Conservation (phyloP, 2,113 vertebrate species). For the Pelecanoides urinatrix region DNA sequence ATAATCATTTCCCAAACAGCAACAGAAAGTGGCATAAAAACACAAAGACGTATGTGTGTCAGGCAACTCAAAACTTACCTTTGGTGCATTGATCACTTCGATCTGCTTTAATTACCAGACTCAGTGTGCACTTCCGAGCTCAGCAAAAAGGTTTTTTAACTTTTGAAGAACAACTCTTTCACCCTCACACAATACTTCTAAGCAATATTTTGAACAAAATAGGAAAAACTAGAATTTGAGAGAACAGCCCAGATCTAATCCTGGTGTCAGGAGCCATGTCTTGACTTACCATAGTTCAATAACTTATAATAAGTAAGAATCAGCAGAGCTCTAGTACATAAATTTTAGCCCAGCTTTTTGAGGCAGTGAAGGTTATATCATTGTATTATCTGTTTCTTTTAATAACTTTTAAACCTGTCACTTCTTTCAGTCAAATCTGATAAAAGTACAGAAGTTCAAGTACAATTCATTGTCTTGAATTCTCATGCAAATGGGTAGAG, state of each 20-base stretch:
- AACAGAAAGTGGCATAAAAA: background rate
- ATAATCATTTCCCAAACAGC: background rate
- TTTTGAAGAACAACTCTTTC: background rate
- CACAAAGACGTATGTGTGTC: background rate
- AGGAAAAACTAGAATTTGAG: background rate
- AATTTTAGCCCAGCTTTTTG: conserved; percentile 6
- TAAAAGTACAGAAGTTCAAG: conserved; percentile 7
- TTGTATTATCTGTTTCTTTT: background rate
- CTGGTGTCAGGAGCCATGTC: background rate
- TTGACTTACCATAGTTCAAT: background rate
- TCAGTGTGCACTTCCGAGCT: background rate
- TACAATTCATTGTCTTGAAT: background rate
- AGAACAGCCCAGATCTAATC: background rate
- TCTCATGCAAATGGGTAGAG: background rate
- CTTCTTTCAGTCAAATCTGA: background rate
- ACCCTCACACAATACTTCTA: background rate
- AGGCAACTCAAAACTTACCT: background rate
- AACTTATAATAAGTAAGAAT: background rate
- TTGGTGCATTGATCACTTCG: background rate
- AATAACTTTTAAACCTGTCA: conserved; percentile 1
- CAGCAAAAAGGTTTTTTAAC: background rate
- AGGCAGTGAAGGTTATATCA: background rate
- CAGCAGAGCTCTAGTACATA: background rate
- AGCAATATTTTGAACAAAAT: background rate
- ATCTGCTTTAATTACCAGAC: background rate